A percentile compares a stretch with the other conserved stretches of the same genome.
Evolutionary conservation across 2,888 invertebrate species (phyloP).

Genomic region (Elaeidobius kamerunicus): DNA sequence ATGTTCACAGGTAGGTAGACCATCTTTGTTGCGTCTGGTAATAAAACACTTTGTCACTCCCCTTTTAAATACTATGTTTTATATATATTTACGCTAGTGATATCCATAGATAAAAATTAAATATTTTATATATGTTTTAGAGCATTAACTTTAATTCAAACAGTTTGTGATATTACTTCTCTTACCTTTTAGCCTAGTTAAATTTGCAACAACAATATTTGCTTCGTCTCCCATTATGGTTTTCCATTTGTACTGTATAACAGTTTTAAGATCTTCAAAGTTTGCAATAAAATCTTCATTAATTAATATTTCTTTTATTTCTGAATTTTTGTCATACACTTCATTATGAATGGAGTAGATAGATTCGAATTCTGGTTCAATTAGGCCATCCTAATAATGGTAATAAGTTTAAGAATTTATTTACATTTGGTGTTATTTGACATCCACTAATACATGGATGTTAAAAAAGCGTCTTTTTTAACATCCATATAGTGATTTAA

Average conservation of each 20-base stretch:
- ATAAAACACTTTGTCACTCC: no score
- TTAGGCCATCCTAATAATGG: conserved; percentile 37
- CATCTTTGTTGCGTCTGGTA: no score
- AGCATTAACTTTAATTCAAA: not conserved
- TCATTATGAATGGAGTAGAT: conserved; percentile 78
- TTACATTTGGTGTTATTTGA: not conserved
- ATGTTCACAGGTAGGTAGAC: no score
- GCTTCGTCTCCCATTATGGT: conserved; percentile 74
- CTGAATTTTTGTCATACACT: conserved; percentile 56
- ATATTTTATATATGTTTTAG: not conserved
- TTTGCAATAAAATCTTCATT: conserved; percentile 51
- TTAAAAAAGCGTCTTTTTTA: no score
- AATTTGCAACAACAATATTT: conserved; percentile 87
- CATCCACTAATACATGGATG: no score
- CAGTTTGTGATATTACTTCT: not conserved
- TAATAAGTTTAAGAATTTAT: not conserved
- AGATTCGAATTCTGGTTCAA: conserved; percentile 78
- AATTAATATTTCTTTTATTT: conserved; percentile 48
- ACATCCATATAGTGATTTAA: no score
- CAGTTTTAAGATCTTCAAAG: conserved; percentile 54
- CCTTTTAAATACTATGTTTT: no score
- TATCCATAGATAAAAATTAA: no score
- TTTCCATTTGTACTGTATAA: conserved; percentile 76
- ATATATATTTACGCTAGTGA: no score
- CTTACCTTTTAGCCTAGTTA: conserved; percentile 78